These are phyloP conservation scores for Holothuria glaberrima DNA, from an alignment of 35 echinoderm and acorn worm genomes.

Conservation along the genomic window DNA sequence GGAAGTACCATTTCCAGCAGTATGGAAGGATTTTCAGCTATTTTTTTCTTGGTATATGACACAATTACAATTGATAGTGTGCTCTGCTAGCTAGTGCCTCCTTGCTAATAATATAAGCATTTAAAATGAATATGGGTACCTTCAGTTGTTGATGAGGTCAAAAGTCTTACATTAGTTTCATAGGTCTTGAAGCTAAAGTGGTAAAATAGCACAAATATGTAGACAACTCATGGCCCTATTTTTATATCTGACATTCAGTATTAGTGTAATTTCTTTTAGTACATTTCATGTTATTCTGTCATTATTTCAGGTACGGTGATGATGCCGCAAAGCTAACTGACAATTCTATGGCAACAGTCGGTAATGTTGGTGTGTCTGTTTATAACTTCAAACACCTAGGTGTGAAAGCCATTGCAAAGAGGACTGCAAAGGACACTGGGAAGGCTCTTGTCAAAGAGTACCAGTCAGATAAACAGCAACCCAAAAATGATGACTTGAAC, in stretches of 20 bases:
- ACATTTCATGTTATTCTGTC: neutral
- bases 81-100: too few relatives aligned
- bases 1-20: too few relatives aligned
- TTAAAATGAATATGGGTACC: too few relatives aligned
- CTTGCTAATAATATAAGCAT: too few relatives aligned
- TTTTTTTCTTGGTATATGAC: too few relatives aligned
- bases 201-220: too few relatives aligned
- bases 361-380: slow-evolving; percentile 83
- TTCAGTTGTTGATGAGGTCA: too few relatives aligned
- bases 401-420: slow-evolving; percentile 92
- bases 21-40: too few relatives aligned
- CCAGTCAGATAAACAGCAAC: slow-evolving; percentile 3
- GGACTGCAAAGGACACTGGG: slow-evolving; percentile 89
- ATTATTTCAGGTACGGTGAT: slow-evolving; percentile 78
- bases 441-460: slow-evolving; percentile 82
- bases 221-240: too few relatives aligned
- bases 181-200: too few relatives aligned
- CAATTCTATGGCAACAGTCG: slow-evolving; percentile 75
- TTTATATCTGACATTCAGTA: neutral
- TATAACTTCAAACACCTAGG: slow-evolving; percentile 88
- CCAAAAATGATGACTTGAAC: neutral
- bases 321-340: slow-evolving; percentile 84
- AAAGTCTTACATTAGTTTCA: too few relatives aligned
- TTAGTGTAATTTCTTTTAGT: neutral
- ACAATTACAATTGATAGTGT: too few relatives aligned